These are phyloP conservation scores for Macrophya alboannulata DNA, from an alignment of 2,888 invertebrate species.

Conservation along the genomic window DNA sequence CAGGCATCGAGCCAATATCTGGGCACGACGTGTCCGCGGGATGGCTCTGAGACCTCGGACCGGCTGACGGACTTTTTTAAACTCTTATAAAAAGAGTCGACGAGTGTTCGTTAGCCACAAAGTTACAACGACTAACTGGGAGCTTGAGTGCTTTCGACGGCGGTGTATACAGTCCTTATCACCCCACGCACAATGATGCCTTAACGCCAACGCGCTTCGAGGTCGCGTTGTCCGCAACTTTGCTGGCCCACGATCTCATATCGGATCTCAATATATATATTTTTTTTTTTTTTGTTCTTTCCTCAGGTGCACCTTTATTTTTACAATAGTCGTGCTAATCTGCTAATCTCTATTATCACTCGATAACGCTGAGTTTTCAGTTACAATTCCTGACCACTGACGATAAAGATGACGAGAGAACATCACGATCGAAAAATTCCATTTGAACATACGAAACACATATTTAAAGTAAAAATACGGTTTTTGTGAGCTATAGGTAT, in stretches of 20 bases:
- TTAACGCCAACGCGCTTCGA: constrained; percentile 66
- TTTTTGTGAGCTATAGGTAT: too few species aligned
- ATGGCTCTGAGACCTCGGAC: constrained; percentile 82
- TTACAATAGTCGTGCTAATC: not conserved
- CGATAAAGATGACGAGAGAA: not conserved
- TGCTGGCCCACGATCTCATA: constrained; percentile 40
- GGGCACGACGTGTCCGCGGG: constrained; percentile 88
- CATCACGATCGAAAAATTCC: not conserved
- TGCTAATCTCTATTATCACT: not conserved
- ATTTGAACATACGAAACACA: not conserved
- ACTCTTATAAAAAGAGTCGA: not conserved
- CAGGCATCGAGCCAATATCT: constrained; percentile 89
- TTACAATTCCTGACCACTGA: not conserved
- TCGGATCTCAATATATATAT: not conserved
- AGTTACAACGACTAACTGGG: constrained; percentile 24
- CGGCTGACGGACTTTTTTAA: constrained; percentile 25
- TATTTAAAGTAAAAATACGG: too few species aligned
- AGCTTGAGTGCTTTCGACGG: constrained; percentile 56
- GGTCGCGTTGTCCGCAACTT: constrained; percentile 52
- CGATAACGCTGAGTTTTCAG: not conserved
- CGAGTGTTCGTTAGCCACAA: constrained; percentile 7
- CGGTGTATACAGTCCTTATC: constrained; percentile 54
- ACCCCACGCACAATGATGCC: constrained; percentile 75
- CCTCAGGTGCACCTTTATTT: not conserved
- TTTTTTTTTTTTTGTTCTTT: not conserved